A percentile compares a stretch with the other conserved stretches of the same genome.
phyloP scores from a whole-genome alignment of 2,113 vertebrate genomes.

The Gobiocypris rarus region DNA sequence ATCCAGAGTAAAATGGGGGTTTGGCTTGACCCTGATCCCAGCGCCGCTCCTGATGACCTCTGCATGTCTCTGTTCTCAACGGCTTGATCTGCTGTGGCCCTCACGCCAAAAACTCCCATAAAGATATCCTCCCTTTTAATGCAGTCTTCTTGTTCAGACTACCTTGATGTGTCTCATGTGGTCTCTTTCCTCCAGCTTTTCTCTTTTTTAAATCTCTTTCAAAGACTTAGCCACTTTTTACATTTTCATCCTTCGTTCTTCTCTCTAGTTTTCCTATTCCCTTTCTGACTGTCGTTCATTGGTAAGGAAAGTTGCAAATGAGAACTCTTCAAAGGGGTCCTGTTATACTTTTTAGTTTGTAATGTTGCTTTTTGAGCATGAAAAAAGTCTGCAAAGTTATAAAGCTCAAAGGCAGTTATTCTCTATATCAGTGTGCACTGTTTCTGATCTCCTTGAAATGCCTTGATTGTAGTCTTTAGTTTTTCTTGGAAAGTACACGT shows the following conservation, averaged over 20 bases:
- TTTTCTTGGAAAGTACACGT: no score
- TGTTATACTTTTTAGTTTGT: no score
- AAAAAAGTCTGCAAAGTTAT: no score
- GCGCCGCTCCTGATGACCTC: slow-evolving; percentile 1
- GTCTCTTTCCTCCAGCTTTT: neutral
- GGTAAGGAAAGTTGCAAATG: neutral
- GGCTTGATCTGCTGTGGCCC: neutral
- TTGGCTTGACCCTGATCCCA: slow-evolving; percentile 30
- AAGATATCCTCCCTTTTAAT: neutral
- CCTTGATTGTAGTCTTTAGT: no score
- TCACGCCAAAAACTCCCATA: neutral
- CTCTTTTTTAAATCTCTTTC: neutral
- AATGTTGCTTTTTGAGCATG: no score
- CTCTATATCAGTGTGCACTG: no score
- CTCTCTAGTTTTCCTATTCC: neutral
- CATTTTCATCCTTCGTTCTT: neutral
- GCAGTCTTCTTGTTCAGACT: neutral
- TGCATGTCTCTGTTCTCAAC: slow-evolving; percentile 11
- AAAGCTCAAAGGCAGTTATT: no score
- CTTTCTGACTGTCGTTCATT: neutral
- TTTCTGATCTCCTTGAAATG: no score
- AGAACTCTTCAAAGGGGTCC: neutral
- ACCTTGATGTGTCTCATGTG: neutral
- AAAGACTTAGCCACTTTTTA: neutral
- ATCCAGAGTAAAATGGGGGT: slow-evolving; percentile 42